A percentile compares a stretch with the other conserved stretches of the same genome.
Conservation (phyloP, 2,113 vertebrate species). For the Mesitornis unicolor region DNA sequence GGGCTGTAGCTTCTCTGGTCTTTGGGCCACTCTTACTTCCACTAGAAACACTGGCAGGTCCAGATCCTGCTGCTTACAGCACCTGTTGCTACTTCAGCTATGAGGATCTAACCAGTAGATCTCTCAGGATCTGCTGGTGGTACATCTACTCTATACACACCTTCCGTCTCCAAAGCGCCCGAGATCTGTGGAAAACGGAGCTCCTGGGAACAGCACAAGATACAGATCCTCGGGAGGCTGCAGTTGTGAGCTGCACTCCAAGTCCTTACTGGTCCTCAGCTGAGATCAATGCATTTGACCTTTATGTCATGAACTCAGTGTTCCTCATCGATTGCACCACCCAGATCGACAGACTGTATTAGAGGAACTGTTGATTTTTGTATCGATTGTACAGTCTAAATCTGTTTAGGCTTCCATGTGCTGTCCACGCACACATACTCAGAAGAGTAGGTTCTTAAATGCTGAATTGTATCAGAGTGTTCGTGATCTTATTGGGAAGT, state of each 20-base stretch:
- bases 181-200: not conserved
- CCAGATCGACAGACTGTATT: not conserved
- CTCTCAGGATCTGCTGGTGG: not conserved
- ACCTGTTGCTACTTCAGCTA: not conserved
- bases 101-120: accelerated
- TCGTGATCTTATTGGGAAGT: not conserved
- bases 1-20: not conserved
- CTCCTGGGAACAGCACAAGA: not conserved
- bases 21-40: not conserved
- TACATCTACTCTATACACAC: not conserved
- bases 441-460: not conserved
- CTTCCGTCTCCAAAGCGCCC: not conserved
- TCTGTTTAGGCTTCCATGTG: not conserved
- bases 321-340: accelerated
- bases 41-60: not conserved
- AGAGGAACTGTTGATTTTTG: not conserved
- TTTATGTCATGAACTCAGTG: accelerated
- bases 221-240: not conserved
- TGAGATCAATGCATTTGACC: accelerated
- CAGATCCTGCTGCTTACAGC: accelerated
- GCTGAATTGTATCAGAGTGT: not conserved
- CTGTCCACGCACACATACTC: not conserved
- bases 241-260: not conserved
- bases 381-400: not conserved
- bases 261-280: not conserved